phyloP scores from a whole-genome alignment of 2,797 vertebrate species.

The Periparus ater region DNA sequence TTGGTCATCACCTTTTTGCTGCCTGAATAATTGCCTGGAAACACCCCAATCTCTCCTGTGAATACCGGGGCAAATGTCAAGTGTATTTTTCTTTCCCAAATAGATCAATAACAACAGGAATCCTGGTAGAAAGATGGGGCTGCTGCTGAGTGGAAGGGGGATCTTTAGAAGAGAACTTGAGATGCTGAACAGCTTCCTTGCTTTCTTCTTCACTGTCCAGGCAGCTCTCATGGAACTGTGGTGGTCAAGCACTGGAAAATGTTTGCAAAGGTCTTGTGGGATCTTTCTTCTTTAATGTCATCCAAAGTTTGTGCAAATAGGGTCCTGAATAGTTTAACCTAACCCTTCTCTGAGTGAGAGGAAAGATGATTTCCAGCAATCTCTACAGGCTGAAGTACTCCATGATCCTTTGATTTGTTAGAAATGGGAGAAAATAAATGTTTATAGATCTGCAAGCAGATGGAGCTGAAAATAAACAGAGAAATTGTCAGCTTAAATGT shows the following conservation, averaged over 20 bases:
- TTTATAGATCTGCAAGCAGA: background rate
- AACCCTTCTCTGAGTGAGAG: background rate
- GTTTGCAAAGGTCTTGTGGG: background rate
- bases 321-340: background rate
- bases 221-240: too few species aligned
- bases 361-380: background rate
- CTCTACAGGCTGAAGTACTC: background rate
- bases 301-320: background rate
- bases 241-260: background rate
- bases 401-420: background rate
- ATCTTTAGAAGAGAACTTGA: background rate
- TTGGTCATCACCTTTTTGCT: rapidly evolving
- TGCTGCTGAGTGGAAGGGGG: rapidly evolving
- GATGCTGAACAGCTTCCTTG: background rate
- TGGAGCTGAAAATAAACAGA: background rate
- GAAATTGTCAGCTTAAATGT: background rate
- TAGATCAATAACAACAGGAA: background rate
- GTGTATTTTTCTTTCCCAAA: background rate
- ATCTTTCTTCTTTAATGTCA: background rate
- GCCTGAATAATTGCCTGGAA: background rate
- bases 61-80: rapidly evolving
- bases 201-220: background rate
- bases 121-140: background rate
- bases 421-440: background rate
- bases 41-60: background rate